A percentile compares a stretch with the other conserved stretches of the same genome.
These are phyloP conservation scores for Pelagia noctiluca DNA, from an alignment of 30 jellyfish, hydroid and myxozoan species.

Conservation along the genomic window DNA sequence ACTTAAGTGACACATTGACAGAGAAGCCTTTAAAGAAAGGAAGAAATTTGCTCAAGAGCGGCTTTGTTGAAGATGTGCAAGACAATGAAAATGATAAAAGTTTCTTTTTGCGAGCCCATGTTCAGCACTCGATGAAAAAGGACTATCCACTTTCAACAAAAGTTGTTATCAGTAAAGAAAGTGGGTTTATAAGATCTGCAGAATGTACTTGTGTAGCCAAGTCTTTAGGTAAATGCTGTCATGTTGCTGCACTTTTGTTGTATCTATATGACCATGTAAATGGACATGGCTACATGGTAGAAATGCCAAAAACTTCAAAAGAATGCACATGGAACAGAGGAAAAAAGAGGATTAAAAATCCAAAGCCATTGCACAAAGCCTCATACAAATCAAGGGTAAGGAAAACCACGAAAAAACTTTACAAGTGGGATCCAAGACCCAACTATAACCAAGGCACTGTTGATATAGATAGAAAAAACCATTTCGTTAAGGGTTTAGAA, in stretches of 20 bases:
- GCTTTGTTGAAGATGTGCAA: constrained; percentile 44
- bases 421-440: constrained; percentile 71
- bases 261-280: constrained; percentile 4
- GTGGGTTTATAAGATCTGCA: constrained; percentile 40
- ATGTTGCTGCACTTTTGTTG: constrained; percentile 70
- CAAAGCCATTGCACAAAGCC: constrained; percentile 25
- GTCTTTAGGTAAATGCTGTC: constrained; percentile 61
- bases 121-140: constrained; percentile 66
- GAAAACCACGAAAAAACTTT: neutral
- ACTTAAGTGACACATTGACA: constrained; percentile 14
- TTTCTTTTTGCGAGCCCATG: constrained; percentile 59
- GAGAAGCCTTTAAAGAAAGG: constrained; percentile 39
- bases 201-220: constrained; percentile 53
- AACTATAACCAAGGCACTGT: neutral
- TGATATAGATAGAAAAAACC: neutral
- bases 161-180: constrained; percentile 25
- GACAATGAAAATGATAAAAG: constrained; percentile 43
- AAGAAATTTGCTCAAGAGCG: constrained; percentile 27
- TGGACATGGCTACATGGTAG: constrained; percentile 28
- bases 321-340: constrained; percentile 76
- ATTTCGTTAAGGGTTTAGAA: constrained; percentile 11
- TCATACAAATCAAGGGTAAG: constrained; percentile 29
- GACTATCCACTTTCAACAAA: constrained; percentile 27
- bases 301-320: constrained; percentile 47
- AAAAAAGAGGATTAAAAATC: constrained; percentile 53